Evolutionary conservation across 2,888 invertebrate genomes (phyloP), one percentile per base, ranked within the genome.

Genomic region (Caenorhabditis imperialis): DNA sequence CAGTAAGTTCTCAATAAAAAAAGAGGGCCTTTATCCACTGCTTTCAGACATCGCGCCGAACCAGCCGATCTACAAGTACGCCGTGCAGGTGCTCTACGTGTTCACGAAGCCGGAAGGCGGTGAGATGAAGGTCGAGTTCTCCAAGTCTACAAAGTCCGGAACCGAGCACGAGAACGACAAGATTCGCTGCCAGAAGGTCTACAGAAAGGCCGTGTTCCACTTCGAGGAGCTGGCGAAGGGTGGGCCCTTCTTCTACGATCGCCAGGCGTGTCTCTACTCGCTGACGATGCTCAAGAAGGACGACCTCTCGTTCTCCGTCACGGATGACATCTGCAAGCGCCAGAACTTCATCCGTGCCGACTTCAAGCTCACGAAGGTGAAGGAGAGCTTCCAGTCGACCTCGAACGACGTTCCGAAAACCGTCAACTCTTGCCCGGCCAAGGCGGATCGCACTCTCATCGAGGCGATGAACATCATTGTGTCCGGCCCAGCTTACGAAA

Each of bases 401-500:
- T 60, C 69, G 2, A 60, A 69, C 18, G 69, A 69, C 45, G 44
- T 69, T 47, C 35, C 38, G 5, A 60, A 54, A 5, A 69, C 69
- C 23, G 51, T 58, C 18, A 45, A 69, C 33, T 22, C 25, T 1
- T 20, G 27, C 16, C 69, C 69, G 2, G 53, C 30, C 4, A 35
- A 37, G 1, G 60, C 54, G 0, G 69, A 69, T 12, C 12, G 45
- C 2, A 69, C 69, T 14, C 47, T 69, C 3, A 37, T 69, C 10
- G 69, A 69, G 20, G 69, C 69, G 1, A 4, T 69, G 53, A 69
- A 69, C n/a, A 27, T 69, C 22, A 48, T 69, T 16, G 60, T 69
- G 5, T 47, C 45, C 1, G 53, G 47, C 22, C 58, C 53, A 7
- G 69, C 69, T 3, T 69, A 40, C 33, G 54, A 53, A 3, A 58